Evolutionary conservation across 2,113 vertebrate species (phyloP).

Genomic region (Chlorodrepanis virens): DNA sequence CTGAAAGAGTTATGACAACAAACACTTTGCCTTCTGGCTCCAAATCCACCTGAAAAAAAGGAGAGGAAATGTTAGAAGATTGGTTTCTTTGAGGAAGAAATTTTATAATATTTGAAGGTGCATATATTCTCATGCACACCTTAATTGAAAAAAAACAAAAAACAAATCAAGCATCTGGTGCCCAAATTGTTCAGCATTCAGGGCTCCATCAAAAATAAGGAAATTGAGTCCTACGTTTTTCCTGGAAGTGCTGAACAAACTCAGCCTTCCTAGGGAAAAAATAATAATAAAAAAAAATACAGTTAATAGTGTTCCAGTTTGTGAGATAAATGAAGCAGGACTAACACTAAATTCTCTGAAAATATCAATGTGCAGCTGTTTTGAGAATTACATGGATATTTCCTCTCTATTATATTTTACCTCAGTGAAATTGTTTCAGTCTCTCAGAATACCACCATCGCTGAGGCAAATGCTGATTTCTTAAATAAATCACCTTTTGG

Average conservation of each 20-base stretch:
- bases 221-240: not conserved
- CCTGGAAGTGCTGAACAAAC: not conserved
- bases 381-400: not conserved
- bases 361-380: not conserved
- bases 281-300: not conserved
- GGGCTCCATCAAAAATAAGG: not conserved
- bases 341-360: not conserved
- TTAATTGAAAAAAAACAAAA: not conserved
- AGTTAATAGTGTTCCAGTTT: not conserved
- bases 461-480: not conserved
- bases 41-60: slow-evolving; percentile 86
- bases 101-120: not conserved
- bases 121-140: not conserved
- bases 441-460: not conserved
- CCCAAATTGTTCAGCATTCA: not conserved
- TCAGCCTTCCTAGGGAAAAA: not conserved
- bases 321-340: not conserved
- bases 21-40: slow-evolving; percentile 96
- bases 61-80: not conserved
- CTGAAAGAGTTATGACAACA: slow-evolving; percentile 85
- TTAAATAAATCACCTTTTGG: slow-evolving; percentile 19
- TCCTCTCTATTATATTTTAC: not conserved
- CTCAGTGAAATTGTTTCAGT: not conserved
- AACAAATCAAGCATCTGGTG: not conserved
- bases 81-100: not conserved